phyloP scores from a whole-genome alignment of 2,797 vertebrate genomes.

The Takifugu rubripes region DNA sequence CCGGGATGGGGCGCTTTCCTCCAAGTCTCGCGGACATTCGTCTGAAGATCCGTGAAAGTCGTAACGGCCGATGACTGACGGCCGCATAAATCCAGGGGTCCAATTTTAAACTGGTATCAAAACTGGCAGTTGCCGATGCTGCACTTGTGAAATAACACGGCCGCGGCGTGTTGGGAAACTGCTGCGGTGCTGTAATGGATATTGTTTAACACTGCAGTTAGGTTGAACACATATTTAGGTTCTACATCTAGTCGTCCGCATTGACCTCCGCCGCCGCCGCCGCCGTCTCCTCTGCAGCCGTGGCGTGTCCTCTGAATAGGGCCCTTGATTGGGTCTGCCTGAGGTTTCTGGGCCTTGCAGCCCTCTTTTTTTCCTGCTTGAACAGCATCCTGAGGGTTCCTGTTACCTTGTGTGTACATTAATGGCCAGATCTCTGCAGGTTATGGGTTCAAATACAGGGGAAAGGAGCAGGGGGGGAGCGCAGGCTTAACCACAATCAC shows the following conservation, averaged over 20 bases:
- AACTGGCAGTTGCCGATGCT: conserved; percentile 32
- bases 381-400: conserved; percentile 48
- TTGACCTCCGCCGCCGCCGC: conserved; percentile 26
- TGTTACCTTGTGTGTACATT: conserved; percentile 43
- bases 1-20: conserved; percentile 18
- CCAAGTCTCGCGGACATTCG: conserved; percentile 12
- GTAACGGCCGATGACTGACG: conserved; percentile 44
- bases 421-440: conserved; percentile 66
- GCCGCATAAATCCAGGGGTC: conserved; percentile 30
- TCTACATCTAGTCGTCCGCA: conserved; percentile 24
- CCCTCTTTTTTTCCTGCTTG: conserved; percentile 38
- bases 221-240: conserved; percentile 43
- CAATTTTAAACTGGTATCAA: conserved; percentile 47
- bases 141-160: conserved; percentile 48
- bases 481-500: conserved; percentile 47
- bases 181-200: conserved; percentile 43
- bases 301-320: conserved; percentile 11
- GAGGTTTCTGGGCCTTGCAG: conserved; percentile 40
- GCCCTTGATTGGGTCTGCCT: conserved; percentile 29
- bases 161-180: conserved; percentile 33
- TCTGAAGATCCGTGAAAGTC: conserved; percentile 41
- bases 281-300: conserved; percentile 17
- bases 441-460: conserved; percentile 50
- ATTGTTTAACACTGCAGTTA: conserved; percentile 32
- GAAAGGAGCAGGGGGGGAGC: conserved; percentile 21